Evolutionary conservation across 2,113 vertebrate genomes (phyloP), one percentile per base, ranked within the genome.

Genomic region (Potamarius usumacintae): DNA sequence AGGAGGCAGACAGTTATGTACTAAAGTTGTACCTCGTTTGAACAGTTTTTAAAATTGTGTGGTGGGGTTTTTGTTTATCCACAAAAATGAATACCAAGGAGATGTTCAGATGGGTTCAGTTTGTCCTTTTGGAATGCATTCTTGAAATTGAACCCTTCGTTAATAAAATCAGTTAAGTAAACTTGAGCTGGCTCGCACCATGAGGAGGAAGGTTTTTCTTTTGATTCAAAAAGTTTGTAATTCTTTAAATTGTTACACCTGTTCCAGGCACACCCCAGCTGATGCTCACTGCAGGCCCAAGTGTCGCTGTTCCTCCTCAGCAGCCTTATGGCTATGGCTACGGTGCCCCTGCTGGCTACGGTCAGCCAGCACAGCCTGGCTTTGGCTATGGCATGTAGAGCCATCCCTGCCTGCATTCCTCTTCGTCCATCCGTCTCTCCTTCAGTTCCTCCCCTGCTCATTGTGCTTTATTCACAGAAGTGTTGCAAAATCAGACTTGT

Each of bases 381-480:
- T 99, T 99, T 86, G 97, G 97, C 90, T 99, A 99, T 77, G 96
- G 97, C 97, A 99, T 99, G 97, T 99, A 94, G 97, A 94, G 89
- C 93, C 15, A 58, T 30, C 82, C 85, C 90, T 92, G 93, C 93
- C 93, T 91, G 88, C 92, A 88, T 11, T 48, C 42, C 71, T 85
- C 84, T n/a, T 58, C 92, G 15, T 62, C 92, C 91, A 94, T 96
- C 92, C 91, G 94, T 96, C 92, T 95, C 94, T 93, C 94, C 96
- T 94, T 94, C 95, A 96, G 96, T 96, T 95, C 94, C 95, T 95
- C 95, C 97, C 96, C 95, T 95, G 97, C 96, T 96, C 95, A 96
- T 95, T 95, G 95, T 95, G 93, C 95, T 96, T 97, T 95, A 96
- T 96, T 97, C 95, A 93, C 97, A 96, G 94, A 95, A 94, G 96